Percentiles rank a stretch among this genome's conserved stretches.
Evolutionary conservation across 2,797 vertebrate genomes (phyloP).

Genomic region (Anniella stebbinsi): DNA sequence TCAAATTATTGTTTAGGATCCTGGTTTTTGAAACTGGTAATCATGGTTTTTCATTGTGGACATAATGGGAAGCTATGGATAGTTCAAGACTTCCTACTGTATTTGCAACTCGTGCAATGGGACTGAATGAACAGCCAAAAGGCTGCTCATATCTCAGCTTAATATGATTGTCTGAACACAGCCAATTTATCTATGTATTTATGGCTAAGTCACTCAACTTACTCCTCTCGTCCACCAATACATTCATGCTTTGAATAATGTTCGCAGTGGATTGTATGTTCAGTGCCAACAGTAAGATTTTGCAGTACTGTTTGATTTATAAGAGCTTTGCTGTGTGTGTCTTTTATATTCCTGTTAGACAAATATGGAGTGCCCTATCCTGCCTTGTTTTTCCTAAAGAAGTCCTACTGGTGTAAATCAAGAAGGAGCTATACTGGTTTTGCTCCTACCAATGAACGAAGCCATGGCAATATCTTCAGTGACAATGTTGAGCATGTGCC

Average conservation of each 20-base stretch:
- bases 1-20: not conserved
- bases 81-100: too few species aligned
- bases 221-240: too few species aligned
- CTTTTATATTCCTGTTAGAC: conserved; percentile 76
- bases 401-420: conserved; percentile 85
- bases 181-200: too few species aligned
- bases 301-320: not conserved
- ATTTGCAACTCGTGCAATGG: too few species aligned
- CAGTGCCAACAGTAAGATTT: not conserved
- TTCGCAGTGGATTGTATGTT: not conserved
- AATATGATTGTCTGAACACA: too few species aligned
- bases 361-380: conserved; percentile 85
- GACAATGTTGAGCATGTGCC: conserved; percentile 84
- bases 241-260: too few species aligned
- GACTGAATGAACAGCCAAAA: too few species aligned
- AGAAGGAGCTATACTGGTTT: conserved; percentile 74
- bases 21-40: not conserved
- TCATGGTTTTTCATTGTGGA: too few species aligned
- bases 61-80: too few species aligned
- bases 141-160: too few species aligned
- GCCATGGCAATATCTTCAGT: conserved; percentile 58
- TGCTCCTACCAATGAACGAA: conserved; percentile 72
- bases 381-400: conserved; percentile 88
- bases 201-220: too few species aligned
- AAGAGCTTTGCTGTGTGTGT: not conserved